Conservation (phyloP, 1,140 invertebrate genomes). For the Cydia amplana region DNA sequence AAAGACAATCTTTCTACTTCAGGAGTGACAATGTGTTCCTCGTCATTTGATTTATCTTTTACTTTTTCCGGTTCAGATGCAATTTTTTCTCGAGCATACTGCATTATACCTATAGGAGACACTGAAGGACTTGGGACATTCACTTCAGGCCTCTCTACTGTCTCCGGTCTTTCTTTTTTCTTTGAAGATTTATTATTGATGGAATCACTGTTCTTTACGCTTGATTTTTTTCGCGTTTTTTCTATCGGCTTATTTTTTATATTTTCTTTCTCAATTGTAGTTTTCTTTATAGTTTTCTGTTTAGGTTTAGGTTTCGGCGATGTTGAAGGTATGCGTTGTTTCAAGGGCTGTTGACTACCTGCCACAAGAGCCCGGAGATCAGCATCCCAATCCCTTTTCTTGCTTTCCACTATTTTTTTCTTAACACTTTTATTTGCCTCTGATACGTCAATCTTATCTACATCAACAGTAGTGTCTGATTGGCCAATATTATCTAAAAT, state of each 20-base stretch:
- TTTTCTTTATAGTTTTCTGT: conserved; percentile 36
- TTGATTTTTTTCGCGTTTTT: conserved; percentile 44
- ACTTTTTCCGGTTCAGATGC: conserved; percentile 36
- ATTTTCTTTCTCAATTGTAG: conserved; percentile 37
- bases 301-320: conserved; percentile 34
- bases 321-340: not conserved
- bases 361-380: conserved; percentile 55
- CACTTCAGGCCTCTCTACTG: not conserved
- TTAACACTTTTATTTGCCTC: conserved; percentile 35
- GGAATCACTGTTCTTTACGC: conserved; percentile 35
- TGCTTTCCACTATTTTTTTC: conserved; percentile 44
- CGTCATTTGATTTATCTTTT: conserved; percentile 50
- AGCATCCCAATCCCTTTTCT: conserved; percentile 66
- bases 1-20: conserved; percentile 62
- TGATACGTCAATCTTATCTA: conserved; percentile 27
- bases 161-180: conserved; percentile 41
- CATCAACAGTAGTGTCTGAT: conserved; percentile 33
- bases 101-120: not conserved
- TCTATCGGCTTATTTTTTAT: conserved; percentile 33
- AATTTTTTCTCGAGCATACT: conserved; percentile 2
- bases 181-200: conserved; percentile 48
- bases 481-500: conserved; percentile 27
- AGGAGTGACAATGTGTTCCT: conserved; percentile 58
- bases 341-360: conserved; percentile 35
- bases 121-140: not conserved